These are phyloP conservation scores for Tragelaphus imberbis DNA, from an alignment of 2,113 vertebrate genomes.

Conservation along the genomic window DNA sequence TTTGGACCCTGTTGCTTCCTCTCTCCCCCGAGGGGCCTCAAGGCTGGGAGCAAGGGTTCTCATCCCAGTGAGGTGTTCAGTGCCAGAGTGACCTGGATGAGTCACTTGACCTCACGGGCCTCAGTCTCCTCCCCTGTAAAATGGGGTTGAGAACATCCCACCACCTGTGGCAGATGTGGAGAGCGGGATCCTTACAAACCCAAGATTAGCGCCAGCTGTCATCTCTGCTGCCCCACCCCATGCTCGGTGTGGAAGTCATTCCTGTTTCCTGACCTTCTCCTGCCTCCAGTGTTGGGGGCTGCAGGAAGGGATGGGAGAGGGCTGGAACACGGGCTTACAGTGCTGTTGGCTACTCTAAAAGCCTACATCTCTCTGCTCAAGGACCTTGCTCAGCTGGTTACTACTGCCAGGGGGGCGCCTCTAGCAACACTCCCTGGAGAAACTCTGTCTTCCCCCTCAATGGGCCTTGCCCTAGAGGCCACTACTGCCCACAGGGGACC, in stretches of 20 bases:
- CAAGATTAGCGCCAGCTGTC: not conserved
- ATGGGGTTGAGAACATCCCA: too few species aligned
- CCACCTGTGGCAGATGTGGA: too few species aligned
- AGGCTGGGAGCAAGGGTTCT: not conserved
- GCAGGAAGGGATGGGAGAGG: not conserved
- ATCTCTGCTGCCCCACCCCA: not conserved
- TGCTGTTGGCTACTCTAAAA: not conserved
- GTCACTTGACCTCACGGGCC: not conserved
- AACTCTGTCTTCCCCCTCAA: slow-evolving; percentile 74
- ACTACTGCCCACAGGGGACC: slow-evolving; percentile 88
- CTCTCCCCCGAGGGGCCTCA: not conserved
- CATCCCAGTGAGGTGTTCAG: not conserved
- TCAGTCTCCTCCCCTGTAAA: not conserved
- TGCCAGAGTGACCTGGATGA: not conserved
- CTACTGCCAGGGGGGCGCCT: slow-evolving; percentile 88
- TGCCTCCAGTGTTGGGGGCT: not conserved
- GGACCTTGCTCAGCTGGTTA: slow-evolving; percentile 87
- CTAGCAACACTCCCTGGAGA: slow-evolving; percentile 76
- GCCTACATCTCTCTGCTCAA: slow-evolving; percentile 45
- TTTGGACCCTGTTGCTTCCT: not conserved
- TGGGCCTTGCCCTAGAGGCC: slow-evolving; percentile 86
- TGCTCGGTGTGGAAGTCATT: not conserved
- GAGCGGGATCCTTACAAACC: not conserved
- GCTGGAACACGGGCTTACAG: too few species aligned
- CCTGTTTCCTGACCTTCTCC: not conserved